Conservation (phyloP, 2,797 vertebrate genomes). For the Poecilia picta region DNA sequence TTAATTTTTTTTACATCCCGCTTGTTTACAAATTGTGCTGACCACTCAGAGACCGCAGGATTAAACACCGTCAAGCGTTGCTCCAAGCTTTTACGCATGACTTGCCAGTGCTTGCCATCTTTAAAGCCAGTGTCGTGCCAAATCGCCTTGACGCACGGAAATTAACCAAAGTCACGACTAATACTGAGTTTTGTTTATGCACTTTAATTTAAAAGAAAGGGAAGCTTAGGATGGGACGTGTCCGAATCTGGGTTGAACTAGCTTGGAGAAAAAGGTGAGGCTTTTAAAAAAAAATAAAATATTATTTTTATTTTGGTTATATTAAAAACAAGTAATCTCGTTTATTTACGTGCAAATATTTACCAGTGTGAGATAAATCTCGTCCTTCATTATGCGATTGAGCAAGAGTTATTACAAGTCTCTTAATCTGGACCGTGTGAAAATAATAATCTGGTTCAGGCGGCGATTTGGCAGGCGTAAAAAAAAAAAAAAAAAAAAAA, state of each 20-base stretch:
- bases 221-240: constrained; percentile 53
- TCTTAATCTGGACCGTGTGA: constrained; percentile 9
- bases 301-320: background rate
- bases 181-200: constrained; percentile 32
- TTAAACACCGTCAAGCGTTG: constrained; percentile 61
- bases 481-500: background rate
- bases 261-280: constrained; percentile 65
- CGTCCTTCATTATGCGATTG: background rate
- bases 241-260: constrained; percentile 45
- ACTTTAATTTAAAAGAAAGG: constrained; percentile 22
- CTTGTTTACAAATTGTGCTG: constrained; percentile 50
- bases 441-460: constrained; percentile 35
- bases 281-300: too few species aligned
- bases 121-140: constrained; percentile 28
- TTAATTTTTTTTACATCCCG: constrained; percentile 14
- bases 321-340: constrained; percentile 1
- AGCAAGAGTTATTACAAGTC: constrained; percentile 7
- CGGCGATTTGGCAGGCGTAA: background rate
- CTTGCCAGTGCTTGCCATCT: constrained; percentile 57
- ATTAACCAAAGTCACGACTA: constrained; percentile 45
- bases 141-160: constrained; percentile 46
- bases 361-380: constrained; percentile 8
- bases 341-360: constrained; percentile 11
- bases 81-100: constrained; percentile 73
- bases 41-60: constrained; percentile 63